Base-by-base conservation (phyloP, 2,888 invertebrate species). In the Merodon equestris region DNA sequence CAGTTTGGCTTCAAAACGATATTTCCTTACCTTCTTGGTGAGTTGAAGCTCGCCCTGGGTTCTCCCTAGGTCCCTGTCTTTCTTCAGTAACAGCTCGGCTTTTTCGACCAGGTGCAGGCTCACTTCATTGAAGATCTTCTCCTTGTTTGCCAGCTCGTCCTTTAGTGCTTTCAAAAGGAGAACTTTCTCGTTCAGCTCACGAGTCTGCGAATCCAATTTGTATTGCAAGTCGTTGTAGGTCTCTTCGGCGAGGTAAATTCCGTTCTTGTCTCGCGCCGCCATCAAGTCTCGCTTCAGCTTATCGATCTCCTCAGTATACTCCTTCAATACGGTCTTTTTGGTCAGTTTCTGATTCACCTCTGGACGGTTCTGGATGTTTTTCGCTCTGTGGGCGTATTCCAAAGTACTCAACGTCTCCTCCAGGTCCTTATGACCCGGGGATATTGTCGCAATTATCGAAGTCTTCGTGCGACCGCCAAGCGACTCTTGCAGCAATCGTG, bases 391-490 rank as follows among this genome's bases (percentile, higher is more conserved):
- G 0, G 98, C 99, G 88, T 99, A 99, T 84, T 99, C 98, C 74
- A 99, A 88, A 0, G 99, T 99, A 83, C 96, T 97, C 66, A 97
- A 89, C 0, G 98, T 98, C 89, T 99, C 99, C 84, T 98, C 98
- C 14, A 96, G 87, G 87, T 96, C 97, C 81, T 92, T 92, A 82
- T 93, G 93, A 0, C 97, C 95, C 0, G 98, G 97, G 0, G 97
- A 97, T 45, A 99, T 92, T 1, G 98, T 99, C 0, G 98, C 98
- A 82, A 99, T 98, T 83, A 99, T 97, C 0, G 97, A 97, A 0
- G 99, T 99, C 89, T 98, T 99, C 0, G 99, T 98, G 19, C 95
- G 92, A 0, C 99, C 99, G 14, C 99, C 99, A 2, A 99, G 91
- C 1, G 98, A 98, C 85, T 99, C 99, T 90, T 97, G 97, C 0